Base-by-base conservation (phyloP, 2,888 invertebrate genomes). In the Artemia sinica region DNA sequence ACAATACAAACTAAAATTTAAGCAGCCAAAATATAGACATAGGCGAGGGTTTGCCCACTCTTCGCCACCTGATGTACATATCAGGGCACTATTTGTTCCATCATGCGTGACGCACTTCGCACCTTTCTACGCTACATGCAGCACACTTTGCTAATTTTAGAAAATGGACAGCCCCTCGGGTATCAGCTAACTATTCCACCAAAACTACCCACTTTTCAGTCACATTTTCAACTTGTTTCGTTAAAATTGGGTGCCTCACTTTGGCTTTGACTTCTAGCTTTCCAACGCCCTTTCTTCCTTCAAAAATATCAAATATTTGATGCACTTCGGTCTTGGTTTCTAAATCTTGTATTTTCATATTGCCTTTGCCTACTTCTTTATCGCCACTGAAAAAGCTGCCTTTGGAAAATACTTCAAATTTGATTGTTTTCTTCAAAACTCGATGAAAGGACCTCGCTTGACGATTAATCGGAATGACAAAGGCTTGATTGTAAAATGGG, bases 341-440 rank as follows among this genome's bases (percentile, higher is more conserved):
- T 71, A 97, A 80, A n/a, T 87, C 87, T 74, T 88, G 88, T 72
- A 97, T 80, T 77, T 95, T 95, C 13, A 95, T 85, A 72, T 81
- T 83, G 13, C 84, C 87, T 5, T 87, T 84, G 49, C 96, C 97
- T 69, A 97, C 81, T 67, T 91, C 80, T 68, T 86, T 81, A 79
- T 97, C 96, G 75, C 88, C 85, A 73, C 91, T 84, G 78, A 97
- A 86, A 81, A 97, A 93, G 74, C 96, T 94, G 79, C 95, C 94
- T 81, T 89, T 88, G 0, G 91, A 87, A 81, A 85, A 94, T 11
- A 96, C 84, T 79, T 96, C 94, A 69, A 92, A 84, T 77, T 97
- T 97, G 72, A 96, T 80, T 2, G 85, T 84, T 74, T 93, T 90
- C 77, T 94, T 95, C 77, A 97, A 89, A 50, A 90, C 84, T 67